Evolutionary conservation across 1,140 invertebrate species (phyloP).

Genomic region (Hyles euphorbiae): DNA sequence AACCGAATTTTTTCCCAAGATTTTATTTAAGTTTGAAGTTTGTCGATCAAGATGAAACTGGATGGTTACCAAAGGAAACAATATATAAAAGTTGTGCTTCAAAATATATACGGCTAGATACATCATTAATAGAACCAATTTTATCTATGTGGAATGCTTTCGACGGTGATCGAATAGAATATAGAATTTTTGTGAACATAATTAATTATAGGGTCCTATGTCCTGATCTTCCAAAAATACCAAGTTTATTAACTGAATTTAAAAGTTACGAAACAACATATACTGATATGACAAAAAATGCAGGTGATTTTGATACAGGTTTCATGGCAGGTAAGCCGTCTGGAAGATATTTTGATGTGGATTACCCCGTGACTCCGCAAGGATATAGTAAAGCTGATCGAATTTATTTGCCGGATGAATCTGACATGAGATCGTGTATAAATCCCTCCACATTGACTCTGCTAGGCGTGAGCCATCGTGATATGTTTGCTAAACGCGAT

Average conservation of each 20-base stretch:
- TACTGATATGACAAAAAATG: slow-evolving; percentile 27
- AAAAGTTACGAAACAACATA: slow-evolving; percentile 29
- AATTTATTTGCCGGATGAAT: slow-evolving; percentile 23
- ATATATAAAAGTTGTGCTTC: slow-evolving; percentile 27
- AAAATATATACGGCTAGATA: slow-evolving; percentile 22
- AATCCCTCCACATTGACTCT: slow-evolving; percentile 20
- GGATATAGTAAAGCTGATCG: slow-evolving; percentile 23
- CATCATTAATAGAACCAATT: slow-evolving; percentile 27
- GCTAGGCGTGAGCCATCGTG: slow-evolving; percentile 24
- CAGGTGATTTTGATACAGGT: slow-evolving; percentile 10
- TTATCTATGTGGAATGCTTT: slow-evolving; percentile 27
- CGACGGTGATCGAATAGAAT: slow-evolving; percentile 26
- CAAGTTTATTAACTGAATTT: slow-evolving; percentile 18
- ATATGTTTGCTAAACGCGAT: slow-evolving; percentile 28
- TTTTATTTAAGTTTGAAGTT: slow-evolving; percentile 39
- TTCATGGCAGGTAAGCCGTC: slow-evolving; percentile 26
- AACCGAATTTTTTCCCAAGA: slow-evolving; percentile 31
- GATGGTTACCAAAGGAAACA: slow-evolving; percentile 32
- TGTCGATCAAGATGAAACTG: slow-evolving; percentile 38
- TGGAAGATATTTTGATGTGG: slow-evolving; percentile 31
- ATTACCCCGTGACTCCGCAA: slow-evolving; percentile 23
- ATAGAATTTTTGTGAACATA: slow-evolving; percentile 25
- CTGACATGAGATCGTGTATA: slow-evolving; percentile 22
- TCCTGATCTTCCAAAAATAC: slow-evolving; percentile 26
- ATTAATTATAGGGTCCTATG: slow-evolving; percentile 20